Base-by-base conservation (phyloP, 2,797 vertebrate species). In the Numenius phaeopus region DNA sequence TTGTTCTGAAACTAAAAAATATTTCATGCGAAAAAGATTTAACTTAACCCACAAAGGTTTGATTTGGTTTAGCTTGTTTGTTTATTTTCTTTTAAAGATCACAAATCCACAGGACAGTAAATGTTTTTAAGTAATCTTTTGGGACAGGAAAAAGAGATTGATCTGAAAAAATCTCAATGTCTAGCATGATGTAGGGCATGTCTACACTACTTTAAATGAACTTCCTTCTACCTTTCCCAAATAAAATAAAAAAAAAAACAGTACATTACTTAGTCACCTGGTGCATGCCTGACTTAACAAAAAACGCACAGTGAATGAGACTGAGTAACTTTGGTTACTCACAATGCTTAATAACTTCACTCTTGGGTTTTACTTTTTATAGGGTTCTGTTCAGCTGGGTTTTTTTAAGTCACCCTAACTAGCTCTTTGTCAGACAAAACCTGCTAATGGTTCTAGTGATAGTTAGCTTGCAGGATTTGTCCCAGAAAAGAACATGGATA, bases 141-240 rank as follows among this genome's bases (percentile, higher is more conserved):
- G 23, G 24, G 24, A 57, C 9, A 69, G 7, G 4, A 86, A 80
- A 67, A 90, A 80, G 24, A 40, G 34, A 24, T 6, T 54, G 13
- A 67, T 37, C 10, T 67, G 20, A 69, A 89, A 90, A 89, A 77
- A 37, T 24, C 23, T 29, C 9, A 20, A 0, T 19, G 5, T 62
- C 18, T 81, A 61, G 6, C n/a, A 14, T 54, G 22, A 66, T 37
- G 9, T 27, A 44, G 8, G 32, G 1, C 10, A 46, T 18, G 6
- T 61, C 50, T 77, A 24, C 0, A 0, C 22, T 49, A 42, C 44
- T 61, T 61, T 57, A 34, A 73, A 83, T 11, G 21, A 61, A 49
- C 9, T 40, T 52, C 5, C 22, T 75, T 62, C 26, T 59, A 34
- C 10, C 1, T 0, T 66, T 2, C 2, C 1, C 4, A 61, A 47